Conservation (phyloP, 2,888 invertebrate genomes). For the Acrobasis consociella region DNA sequence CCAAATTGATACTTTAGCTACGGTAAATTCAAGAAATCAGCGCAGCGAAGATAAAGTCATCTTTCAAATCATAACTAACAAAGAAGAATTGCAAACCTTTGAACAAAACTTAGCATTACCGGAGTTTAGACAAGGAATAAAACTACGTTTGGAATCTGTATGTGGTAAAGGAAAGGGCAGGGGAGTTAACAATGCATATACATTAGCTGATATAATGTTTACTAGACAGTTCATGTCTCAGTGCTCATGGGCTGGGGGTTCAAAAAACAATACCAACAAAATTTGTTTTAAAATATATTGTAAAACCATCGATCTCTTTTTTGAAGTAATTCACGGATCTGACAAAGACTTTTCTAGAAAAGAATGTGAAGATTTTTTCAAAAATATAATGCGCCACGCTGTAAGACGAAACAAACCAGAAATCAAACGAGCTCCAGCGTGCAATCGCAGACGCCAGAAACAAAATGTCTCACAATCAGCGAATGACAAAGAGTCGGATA, state of each 20-base stretch:
- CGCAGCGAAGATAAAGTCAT: too few species aligned
- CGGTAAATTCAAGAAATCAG: too few species aligned
- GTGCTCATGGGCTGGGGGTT: background rate
- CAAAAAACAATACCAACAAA: background rate
- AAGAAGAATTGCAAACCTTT: background rate
- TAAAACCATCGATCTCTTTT: background rate
- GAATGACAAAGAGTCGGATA: background rate
- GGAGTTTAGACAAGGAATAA: background rate
- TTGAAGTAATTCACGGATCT: background rate
- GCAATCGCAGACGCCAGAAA: background rate
- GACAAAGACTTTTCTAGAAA: background rate
- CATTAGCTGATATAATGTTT: constrained; percentile 1
- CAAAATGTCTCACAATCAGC: background rate
- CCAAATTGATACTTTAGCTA: too few species aligned
- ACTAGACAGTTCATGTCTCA: background rate
- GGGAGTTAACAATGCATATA: background rate
- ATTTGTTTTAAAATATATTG: too few species aligned
- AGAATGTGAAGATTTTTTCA: background rate
- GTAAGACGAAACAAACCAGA: background rate
- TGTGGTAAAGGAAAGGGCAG: background rate
- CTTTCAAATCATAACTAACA: background rate
- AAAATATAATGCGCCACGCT: background rate
- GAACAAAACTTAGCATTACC: background rate
- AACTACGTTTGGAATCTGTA: background rate
- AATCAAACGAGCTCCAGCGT: background rate